Evolutionary conservation across 2,888 invertebrate genomes (phyloP), one percentile per base, ranked within the genome.

Genomic region (Cryptus viduatorius): DNA sequence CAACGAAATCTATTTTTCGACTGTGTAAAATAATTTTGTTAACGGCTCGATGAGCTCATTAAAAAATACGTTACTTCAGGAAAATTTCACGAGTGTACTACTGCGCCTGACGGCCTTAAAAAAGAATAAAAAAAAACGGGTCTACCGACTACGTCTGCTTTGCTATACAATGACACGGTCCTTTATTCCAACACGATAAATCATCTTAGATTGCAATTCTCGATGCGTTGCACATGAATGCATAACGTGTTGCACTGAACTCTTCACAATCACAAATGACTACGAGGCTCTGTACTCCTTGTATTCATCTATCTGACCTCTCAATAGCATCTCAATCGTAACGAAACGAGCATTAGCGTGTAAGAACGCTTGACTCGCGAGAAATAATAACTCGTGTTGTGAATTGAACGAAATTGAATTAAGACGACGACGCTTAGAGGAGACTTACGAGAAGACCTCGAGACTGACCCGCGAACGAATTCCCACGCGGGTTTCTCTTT

Each of bases 381-480:
- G 19, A 65, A 69, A 79, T 76, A 83, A 76, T 78, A 73, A 82
- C 16, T 59, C 44, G 16, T 75, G 59, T 56, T 56, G 59, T 82
- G 56, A 86, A 83, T 86, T 81, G 80, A 83, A 75, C 78, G 75
- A 78, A 83, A 86, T 86, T 84, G 77, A 86, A 84, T 86, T 79
- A 80, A 86, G 81, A 68, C 79, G 37, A 48, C 42, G 82, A 69
- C 76, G 81, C 68, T 69, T 71, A 46, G 64, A 67, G 72, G 71
- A 67, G 78, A 19, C 59, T 65, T 53, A 19, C 53, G 50, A 79
- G 68, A 69, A 84, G 84, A 82, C 78, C 84, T 71, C 79, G 4
- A 4, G 73, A 67, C 79, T 86, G 82, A 86, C 83, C 85, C 79
- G 82, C 87, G 75, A 87, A 87, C 86, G 85, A 37, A 89, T 89